phyloP scores from a whole-genome alignment of 2,888 invertebrate genomes.

The Caenorhabditis doughertyi region DNA sequence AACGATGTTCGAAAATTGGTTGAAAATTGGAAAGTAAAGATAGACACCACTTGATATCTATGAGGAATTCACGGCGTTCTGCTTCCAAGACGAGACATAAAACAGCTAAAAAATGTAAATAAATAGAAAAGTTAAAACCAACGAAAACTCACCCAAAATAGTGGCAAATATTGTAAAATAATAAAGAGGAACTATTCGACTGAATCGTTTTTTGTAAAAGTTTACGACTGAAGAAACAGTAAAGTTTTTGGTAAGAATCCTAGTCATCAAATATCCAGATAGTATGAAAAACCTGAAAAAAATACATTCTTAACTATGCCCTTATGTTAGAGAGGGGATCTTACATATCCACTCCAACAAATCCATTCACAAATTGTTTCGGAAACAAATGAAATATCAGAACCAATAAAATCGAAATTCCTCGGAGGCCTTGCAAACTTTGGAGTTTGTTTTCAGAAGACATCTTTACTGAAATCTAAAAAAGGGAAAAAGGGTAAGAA shows the following conservation, averaged over 20 bases:
- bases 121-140: neutral
- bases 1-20: constrained; percentile 53
- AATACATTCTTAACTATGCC: neutral
- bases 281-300: constrained; percentile 63
- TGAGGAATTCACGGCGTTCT: constrained; percentile 37
- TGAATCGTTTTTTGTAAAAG: constrained; percentile 60
- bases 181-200: constrained; percentile 55
- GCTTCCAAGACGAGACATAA: constrained; percentile 26
- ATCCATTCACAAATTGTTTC: constrained; percentile 51
- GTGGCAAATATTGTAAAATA: constrained; percentile 41
- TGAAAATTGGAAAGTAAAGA: constrained; percentile 44
- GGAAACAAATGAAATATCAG: constrained; percentile 62
- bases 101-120: neutral
- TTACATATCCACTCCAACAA: constrained; percentile 66
- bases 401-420: constrained; percentile 46
- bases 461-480: no score
- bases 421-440: constrained; percentile 62
- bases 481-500: neutral
- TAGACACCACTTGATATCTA: constrained; percentile 43
- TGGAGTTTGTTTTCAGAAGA: constrained; percentile 24
- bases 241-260: constrained; percentile 33
- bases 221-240: neutral
- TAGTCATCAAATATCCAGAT: constrained; percentile 61
- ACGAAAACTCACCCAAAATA: constrained; percentile 5
- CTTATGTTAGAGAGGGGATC: neutral